Conservation (phyloP, 2,888 invertebrate genomes). For the Temnothorax rugatulus region DNA sequence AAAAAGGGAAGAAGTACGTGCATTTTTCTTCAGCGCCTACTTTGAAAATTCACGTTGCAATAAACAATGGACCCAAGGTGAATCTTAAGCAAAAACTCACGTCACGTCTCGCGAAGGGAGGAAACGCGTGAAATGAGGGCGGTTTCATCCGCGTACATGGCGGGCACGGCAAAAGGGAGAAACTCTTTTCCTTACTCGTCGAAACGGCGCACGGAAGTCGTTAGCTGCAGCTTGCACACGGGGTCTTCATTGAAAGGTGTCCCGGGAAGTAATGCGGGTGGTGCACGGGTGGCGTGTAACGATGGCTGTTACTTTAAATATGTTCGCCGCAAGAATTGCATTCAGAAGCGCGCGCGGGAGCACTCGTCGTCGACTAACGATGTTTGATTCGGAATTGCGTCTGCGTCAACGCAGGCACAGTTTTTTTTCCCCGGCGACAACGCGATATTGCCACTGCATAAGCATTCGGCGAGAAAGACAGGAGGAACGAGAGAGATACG, state of each 20-base stretch:
- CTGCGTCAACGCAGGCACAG: not conserved
- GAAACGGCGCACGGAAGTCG: slow-evolving; percentile 54
- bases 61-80: not conserved
- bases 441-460: not conserved
- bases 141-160: slow-evolving; percentile 1
- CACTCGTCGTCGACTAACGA: slow-evolving; percentile 32
- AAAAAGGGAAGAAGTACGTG: not conserved
- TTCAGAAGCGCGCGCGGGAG: slow-evolving; percentile 16
- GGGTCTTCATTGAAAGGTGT: slow-evolving; percentile 60
- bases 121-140: not conserved
- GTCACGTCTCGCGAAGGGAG: not conserved
- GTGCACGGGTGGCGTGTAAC: slow-evolving; percentile 59
- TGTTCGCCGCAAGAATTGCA: slow-evolving; percentile 40
- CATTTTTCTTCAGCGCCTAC: not conserved
- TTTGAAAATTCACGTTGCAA: not conserved
- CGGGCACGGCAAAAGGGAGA: not conserved
- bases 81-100: slow-evolving; percentile 14
- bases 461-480: not conserved
- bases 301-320: slow-evolving; percentile 69
- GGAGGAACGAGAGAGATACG: not conserved
- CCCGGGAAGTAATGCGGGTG: slow-evolving; percentile 48
- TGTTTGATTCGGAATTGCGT: slow-evolving; percentile 34
- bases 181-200: slow-evolving; percentile 37
- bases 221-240: slow-evolving; percentile 70
- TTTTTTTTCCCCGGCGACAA: not conserved